Conservation (phyloP, 2,797 vertebrate genomes). For the Sebastes matsubarae region DNA sequence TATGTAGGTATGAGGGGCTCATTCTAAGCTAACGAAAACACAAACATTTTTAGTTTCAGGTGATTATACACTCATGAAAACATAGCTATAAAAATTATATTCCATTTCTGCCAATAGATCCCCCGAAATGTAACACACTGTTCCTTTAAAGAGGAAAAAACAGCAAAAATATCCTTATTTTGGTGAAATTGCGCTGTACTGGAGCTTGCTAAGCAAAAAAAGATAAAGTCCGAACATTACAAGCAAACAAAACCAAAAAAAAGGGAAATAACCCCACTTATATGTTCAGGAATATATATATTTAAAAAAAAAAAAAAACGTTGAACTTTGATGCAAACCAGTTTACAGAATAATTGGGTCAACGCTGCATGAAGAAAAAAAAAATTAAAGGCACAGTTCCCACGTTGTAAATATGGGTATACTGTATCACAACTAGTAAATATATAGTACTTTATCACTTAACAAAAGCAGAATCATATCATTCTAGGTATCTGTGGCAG, state of each 20-base stretch:
- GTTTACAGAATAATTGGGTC: constrained; percentile 39
- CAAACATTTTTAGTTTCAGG: too few relatives aligned
- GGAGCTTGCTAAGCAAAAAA: constrained; percentile 45
- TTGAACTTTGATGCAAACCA: constrained; percentile 43
- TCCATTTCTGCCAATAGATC: too few relatives aligned
- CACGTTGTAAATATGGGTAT: constrained; percentile 65
- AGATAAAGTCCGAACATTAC: neutral
- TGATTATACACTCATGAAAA: too few relatives aligned
- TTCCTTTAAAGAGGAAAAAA: constrained; percentile 2
- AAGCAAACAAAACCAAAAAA: constrained; percentile 19
- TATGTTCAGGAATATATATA: constrained; percentile 22
- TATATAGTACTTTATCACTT: constrained; percentile 55
- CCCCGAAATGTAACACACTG: too few relatives aligned
- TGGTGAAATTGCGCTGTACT: constrained; percentile 15
- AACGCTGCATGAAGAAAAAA: constrained; percentile 36
- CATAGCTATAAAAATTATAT: too few relatives aligned
- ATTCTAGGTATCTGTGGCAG: constrained; percentile 18
- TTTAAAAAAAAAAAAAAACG: constrained; percentile 38
- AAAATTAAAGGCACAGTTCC: constrained; percentile 81
- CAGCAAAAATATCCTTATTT: constrained; percentile 27
- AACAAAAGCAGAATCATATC: constrained; percentile 58
- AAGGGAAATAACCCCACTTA: constrained; percentile 18
- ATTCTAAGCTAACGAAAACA: too few relatives aligned
- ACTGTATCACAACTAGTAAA: constrained; percentile 70
- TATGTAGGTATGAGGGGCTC: too few relatives aligned